Evolutionary conservation across 2,888 invertebrate genomes (phyloP).

Genomic region (Brachyptera risi): DNA sequence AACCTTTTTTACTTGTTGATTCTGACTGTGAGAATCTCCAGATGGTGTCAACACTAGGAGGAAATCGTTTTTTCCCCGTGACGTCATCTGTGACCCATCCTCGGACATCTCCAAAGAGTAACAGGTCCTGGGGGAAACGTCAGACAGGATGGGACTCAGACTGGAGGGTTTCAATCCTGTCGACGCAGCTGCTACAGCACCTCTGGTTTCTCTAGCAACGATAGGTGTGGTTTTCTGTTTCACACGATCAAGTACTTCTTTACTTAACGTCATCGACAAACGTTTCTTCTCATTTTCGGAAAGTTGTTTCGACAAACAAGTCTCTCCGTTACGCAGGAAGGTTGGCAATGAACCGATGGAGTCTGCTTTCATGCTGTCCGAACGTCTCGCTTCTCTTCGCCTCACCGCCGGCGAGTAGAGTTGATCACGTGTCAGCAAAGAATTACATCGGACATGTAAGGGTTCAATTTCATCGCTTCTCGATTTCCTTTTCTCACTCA

Average conservation of each 20-base stretch:
- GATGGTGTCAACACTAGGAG: constrained; percentile 47
- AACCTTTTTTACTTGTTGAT: constrained; percentile 42
- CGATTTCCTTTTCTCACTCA: constrained; percentile 38
- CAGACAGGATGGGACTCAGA: constrained; percentile 36
- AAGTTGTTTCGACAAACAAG: constrained; percentile 37
- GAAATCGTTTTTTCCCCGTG: constrained; percentile 43
- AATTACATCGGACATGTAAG: constrained; percentile 48
- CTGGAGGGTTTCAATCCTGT: constrained; percentile 43
- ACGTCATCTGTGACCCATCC: constrained; percentile 36
- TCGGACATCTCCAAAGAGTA: constrained; percentile 48
- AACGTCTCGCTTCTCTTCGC: constrained; percentile 41
- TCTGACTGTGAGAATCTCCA: constrained; percentile 31
- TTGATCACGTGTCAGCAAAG: constrained; percentile 41
- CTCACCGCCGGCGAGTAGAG: constrained; percentile 38
- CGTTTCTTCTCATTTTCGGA: constrained; percentile 69
- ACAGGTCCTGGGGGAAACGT: constrained; percentile 48
- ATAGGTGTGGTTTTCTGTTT: constrained; percentile 35
- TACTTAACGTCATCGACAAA: constrained; percentile 67
- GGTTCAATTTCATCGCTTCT: constrained; percentile 23
- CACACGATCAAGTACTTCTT: constrained; percentile 65
- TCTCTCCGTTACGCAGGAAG: neutral
- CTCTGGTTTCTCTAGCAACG: constrained; percentile 51
- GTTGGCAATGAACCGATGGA: constrained; percentile 49
- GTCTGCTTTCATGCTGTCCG: constrained; percentile 51
- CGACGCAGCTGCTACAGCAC: constrained; percentile 55